Conservation (phyloP, 1,140 invertebrate genomes). For the Cotesia glomerata region DNA sequence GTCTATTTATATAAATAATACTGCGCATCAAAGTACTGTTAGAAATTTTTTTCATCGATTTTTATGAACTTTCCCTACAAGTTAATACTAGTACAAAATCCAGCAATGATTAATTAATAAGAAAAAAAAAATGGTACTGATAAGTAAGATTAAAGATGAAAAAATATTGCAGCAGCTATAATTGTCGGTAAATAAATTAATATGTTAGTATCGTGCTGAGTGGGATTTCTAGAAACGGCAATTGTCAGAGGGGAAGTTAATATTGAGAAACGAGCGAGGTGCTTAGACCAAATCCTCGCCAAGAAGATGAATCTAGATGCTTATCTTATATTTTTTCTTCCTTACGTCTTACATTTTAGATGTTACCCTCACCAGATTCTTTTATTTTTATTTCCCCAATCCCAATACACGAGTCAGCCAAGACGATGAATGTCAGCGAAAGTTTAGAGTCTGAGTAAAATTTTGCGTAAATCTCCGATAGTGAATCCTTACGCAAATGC, state of each 20-base stretch:
- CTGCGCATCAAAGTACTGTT: too few relatives aligned
- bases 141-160: too few relatives aligned
- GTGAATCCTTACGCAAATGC: not conserved
- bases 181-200: conserved; percentile 13
- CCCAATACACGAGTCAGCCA: not conserved
- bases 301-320: conserved; percentile 38
- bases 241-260: conserved; percentile 35
- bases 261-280: conserved; percentile 38
- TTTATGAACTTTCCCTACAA: too few relatives aligned
- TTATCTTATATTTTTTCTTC: conserved; percentile 22
- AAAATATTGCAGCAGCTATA: too few relatives aligned
- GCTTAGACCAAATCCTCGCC: conserved; percentile 36
- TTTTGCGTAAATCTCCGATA: not conserved
- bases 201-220: conserved; percentile 24
- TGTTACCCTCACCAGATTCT: not conserved
- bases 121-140: too few relatives aligned
- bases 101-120: not conserved
- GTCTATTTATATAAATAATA: too few relatives aligned
- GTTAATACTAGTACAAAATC: too few relatives aligned
- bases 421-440: conserved; percentile 10
- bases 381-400: not conserved
- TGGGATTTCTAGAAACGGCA: conserved; percentile 26
- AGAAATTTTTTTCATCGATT: too few relatives aligned
- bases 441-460: not conserved
- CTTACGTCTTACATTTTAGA: not conserved